Percentiles rank a stretch among this genome's conserved stretches.
phyloP scores from a whole-genome alignment of 2,113 vertebrate species.

The Rhipidura dahli region DNA sequence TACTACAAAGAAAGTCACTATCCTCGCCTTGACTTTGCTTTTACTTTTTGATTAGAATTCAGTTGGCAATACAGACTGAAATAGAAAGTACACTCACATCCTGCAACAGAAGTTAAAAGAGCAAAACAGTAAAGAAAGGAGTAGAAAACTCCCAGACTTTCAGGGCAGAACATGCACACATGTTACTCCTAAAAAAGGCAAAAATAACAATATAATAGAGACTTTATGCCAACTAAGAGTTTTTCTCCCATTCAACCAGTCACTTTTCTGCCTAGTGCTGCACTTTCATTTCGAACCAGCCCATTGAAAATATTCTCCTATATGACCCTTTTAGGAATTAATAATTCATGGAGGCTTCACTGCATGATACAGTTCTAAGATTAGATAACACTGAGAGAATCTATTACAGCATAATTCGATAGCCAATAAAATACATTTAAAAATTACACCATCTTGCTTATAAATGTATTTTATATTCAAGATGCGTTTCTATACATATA shows the following conservation, averaged over 20 bases:
- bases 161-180: neutral
- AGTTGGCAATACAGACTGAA: neutral
- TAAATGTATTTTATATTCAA: neutral
- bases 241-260: neutral
- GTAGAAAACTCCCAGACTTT: neutral
- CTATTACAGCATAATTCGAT: constrained; percentile 15
- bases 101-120: neutral
- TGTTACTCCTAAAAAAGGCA: neutral
- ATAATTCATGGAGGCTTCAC: constrained; percentile 30
- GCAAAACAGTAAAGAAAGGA: neutral
- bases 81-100: neutral
- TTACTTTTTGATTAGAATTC: neutral
- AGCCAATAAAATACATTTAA: neutral
- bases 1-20: neutral
- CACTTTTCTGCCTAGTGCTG: neutral
- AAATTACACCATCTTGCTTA: neutral
- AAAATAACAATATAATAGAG: neutral
- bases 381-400: neutral
- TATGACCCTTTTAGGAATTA: constrained; percentile 31
- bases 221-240: neutral
- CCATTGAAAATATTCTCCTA: neutral
- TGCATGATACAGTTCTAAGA: neutral
- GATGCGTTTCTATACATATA: neutral
- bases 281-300: neutral
- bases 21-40: neutral